Evolutionary conservation across 1,140 invertebrate species (phyloP).

Genomic region (Cyphomyrmex costatus): DNA sequence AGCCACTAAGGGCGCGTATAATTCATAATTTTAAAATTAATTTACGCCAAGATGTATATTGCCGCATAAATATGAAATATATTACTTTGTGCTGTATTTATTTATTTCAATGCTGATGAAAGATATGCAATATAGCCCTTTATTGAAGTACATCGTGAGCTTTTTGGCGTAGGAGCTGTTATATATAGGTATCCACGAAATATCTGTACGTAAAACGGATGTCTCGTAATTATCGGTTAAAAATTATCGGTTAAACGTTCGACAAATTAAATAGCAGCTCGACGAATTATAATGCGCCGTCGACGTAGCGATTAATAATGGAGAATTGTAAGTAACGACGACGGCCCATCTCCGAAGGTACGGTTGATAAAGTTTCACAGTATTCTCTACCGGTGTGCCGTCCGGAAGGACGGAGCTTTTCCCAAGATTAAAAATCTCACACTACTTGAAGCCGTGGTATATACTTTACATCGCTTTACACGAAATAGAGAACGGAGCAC

Average conservation of each 20-base stretch:
- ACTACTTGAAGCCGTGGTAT: constrained; percentile 36
- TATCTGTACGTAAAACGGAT: neutral
- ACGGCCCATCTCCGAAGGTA: constrained; percentile 13
- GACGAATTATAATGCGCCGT: constrained; percentile 1
- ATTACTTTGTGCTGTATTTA: neutral
- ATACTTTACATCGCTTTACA: constrained; percentile 60
- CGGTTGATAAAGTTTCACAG: constrained; percentile 52
- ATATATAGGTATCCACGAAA: neutral
- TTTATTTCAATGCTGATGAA: constrained; percentile 34
- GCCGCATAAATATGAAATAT: neutral
- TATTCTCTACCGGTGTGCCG: constrained; percentile 18
- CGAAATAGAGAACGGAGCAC: constrained; percentile 19
- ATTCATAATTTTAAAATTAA: constrained; percentile 37
- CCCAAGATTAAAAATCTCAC: constrained; percentile 61
- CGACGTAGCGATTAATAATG: constrained; percentile 38
- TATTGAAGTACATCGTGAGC: neutral
- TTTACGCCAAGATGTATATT: constrained; percentile 13
- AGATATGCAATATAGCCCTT: neutral
- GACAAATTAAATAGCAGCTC: constrained; percentile 41
- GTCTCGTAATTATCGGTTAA: constrained; percentile 37
- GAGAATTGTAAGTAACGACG: constrained; percentile 34
- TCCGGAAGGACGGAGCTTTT: constrained; percentile 41
- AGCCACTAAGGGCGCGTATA: neutral
- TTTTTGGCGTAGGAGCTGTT: neutral
- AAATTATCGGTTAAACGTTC: constrained; percentile 41